These are phyloP conservation scores for Acanthurus lineatus DNA, from an alignment of 2,797 vertebrate genomes.

Conservation along the genomic window DNA sequence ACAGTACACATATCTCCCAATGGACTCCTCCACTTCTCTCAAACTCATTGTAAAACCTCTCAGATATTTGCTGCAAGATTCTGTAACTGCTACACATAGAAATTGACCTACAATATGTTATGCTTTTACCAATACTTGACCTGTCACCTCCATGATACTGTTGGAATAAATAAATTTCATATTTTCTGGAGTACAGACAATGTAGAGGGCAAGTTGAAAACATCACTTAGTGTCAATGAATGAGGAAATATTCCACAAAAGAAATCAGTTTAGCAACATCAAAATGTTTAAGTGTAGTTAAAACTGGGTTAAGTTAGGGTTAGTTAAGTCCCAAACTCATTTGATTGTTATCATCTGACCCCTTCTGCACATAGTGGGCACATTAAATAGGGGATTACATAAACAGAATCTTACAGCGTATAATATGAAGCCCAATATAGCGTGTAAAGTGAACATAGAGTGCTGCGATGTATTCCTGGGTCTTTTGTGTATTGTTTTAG, in stretches of 20 bases:
- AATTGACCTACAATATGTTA: conserved; percentile 42
- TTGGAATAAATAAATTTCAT: conserved; percentile 8
- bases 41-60: conserved; percentile 72
- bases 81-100: conserved; percentile 61
- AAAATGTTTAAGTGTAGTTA: neutral
- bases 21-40: conserved; percentile 58
- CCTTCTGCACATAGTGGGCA: neutral
- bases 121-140: conserved; percentile 45
- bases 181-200: neutral
- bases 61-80: conserved; percentile 73
- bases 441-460: conserved; percentile 21
- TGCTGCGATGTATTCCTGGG: conserved; percentile 25
- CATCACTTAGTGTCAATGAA: neutral
- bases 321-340: neutral
- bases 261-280: neutral
- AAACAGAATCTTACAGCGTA: neutral
- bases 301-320: neutral
- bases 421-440: conserved; percentile 18
- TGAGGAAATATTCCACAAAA: conserved; percentile 12
- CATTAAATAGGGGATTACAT: neutral
- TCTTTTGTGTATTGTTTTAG: conserved; percentile 31
- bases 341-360: neutral
- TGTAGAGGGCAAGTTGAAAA: neutral
- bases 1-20: conserved; percentile 70
- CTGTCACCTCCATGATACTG: conserved; percentile 29